A percentile compares a stretch with the other conserved stretches of the same genome.
phyloP scores from a whole-genome alignment of 2,888 invertebrate species.

The Mythimna pallens region DNA sequence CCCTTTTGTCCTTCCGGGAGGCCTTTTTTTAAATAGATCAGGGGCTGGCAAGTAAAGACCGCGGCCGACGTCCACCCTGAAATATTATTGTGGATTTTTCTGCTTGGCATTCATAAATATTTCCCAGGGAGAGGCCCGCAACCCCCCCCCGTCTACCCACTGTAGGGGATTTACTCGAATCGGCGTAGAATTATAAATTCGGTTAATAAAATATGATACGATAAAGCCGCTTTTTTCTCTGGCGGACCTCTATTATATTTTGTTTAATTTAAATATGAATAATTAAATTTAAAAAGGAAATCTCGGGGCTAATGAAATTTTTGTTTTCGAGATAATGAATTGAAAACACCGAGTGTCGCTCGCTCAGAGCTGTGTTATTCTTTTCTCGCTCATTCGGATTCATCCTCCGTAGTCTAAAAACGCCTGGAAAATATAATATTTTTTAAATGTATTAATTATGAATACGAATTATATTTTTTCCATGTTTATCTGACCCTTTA shows the following conservation, averaged over 20 bases:
- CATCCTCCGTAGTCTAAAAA: constrained; percentile 82
- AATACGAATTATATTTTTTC: constrained; percentile 80
- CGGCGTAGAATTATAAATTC: constrained; percentile 90
- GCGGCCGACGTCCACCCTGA: constrained; percentile 86
- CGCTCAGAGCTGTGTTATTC: constrained; percentile 83
- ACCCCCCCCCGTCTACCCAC: constrained; percentile 63
- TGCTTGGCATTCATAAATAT: constrained; percentile 90
- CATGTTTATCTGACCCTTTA: constrained; percentile 81
- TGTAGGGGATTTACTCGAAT: constrained; percentile 85
- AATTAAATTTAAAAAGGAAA: constrained; percentile 90
- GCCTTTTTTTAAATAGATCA: constrained; percentile 91
- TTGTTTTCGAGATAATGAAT: constrained; percentile 91
- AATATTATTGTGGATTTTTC: constrained; percentile 91
- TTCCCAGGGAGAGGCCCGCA: constrained; percentile 76
- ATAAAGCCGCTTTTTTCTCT: constrained; percentile 86
- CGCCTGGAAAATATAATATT: constrained; percentile 73
- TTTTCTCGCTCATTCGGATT: constrained; percentile 89
- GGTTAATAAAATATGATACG: constrained; percentile 91
- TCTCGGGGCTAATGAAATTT: constrained; percentile 90
- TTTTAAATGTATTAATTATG: constrained; percentile 88
- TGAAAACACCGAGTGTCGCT: constrained; percentile 88
- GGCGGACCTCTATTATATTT: constrained; percentile 89
- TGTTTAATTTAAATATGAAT: constrained; percentile 91
- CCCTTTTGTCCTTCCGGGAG: constrained; percentile 90
- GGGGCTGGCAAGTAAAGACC: constrained; percentile 88